Base-by-base conservation (phyloP, 2,888 invertebrate species). In the Dolichopus griseipennis region DNA sequence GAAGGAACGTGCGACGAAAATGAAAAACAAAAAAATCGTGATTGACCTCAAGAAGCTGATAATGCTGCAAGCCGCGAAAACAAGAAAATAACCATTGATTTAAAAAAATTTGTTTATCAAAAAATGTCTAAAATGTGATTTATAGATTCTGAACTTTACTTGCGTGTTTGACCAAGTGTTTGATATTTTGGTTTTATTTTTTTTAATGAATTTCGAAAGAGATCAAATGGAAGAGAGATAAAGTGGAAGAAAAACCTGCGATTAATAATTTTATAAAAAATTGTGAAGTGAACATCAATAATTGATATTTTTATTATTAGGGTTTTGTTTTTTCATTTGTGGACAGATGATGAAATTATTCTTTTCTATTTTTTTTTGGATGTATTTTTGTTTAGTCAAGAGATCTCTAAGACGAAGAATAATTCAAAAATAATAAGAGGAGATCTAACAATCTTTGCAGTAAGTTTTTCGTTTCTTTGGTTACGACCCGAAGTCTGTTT, bases 21-120 rank as follows among this genome's bases (percentile, higher is more conserved):
- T 27, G 27, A 27, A 27, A 27, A 27, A 27, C 2, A 27, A 27
- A 27, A 27, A 27, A 52, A 52, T 52, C 52, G 52, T 52, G 52
- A 52, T 52, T 52, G 52, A 52, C 52, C 52, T 52, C 52, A 52
- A 52, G 52, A 52, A 52, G 52, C 52, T 52, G 52, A 52, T 52
- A 52, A 52, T 52, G 52, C 6, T 18, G 15, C 15, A 18, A 52
- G 52, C 52, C 52, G 52, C 52, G 52, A 52, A 52, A 52, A 52
- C 5, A 52, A 52, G 18, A 52, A 52, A 43, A 52, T 37, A 52
- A 12, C 52, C 15, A 12, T 52, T 12, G 52, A 52, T 52, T 52
- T 52, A 2, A 12, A 52, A 43, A 52, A 52, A 52, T 52, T 52
- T 52, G 52, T 52, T 52, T 52, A 52, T 52, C 52, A 52, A 52